A percentile compares a stretch with the other conserved stretches of the same genome.
These are phyloP conservation scores for Paramormyrops hopkinsi DNA, from an alignment of 2,797 vertebrate genomes.

Conservation along the genomic window DNA sequence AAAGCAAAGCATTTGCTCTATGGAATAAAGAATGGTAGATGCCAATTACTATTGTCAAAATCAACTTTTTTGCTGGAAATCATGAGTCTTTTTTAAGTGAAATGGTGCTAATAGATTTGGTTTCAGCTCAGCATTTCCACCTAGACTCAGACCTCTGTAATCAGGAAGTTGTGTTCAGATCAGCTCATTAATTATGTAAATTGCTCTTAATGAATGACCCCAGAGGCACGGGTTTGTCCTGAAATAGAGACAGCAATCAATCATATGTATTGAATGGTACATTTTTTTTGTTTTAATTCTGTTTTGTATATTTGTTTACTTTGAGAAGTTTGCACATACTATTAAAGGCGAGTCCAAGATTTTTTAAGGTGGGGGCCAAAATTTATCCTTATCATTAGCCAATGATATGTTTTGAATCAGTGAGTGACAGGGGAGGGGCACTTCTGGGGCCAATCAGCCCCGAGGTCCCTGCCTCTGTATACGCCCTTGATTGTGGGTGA, in stretches of 20 bases:
- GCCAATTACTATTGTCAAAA: not conserved
- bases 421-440: not conserved
- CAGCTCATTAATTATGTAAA: not conserved
- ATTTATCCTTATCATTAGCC: not conserved
- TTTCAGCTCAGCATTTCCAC: not conserved
- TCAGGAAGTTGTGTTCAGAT: not conserved
- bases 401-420: not conserved
- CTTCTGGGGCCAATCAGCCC: not conserved
- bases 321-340: not conserved
- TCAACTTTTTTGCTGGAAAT: not conserved
- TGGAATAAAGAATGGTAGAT: not conserved
- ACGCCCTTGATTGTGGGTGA: not conserved
- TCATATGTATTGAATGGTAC: not conserved
- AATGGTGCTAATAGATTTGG: not conserved
- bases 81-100: not conserved
- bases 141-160: not conserved
- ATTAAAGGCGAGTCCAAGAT: not conserved
- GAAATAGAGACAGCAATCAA: not conserved
- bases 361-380: not conserved
- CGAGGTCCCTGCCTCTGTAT: not conserved
- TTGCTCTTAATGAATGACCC: not conserved
- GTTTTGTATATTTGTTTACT: not conserved
- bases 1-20: not conserved
- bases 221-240: not conserved
- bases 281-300: not conserved